A percentile compares a stretch with the other conserved stretches of the same genome.
Conservation (phyloP, 2,888 invertebrate species). For the Nomada ferruginata region DNA sequence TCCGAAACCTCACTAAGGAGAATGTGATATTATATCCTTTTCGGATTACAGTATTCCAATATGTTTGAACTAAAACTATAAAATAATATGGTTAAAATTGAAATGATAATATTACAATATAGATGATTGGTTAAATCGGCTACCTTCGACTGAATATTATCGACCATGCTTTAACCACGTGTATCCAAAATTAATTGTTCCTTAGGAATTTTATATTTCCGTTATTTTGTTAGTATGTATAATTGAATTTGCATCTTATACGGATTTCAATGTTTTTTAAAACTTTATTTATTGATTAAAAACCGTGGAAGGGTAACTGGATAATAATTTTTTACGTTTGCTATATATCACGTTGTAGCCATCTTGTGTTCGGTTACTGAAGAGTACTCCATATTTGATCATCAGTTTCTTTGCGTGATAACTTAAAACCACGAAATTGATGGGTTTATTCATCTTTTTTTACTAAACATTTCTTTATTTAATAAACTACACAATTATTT, state of each 20-base stretch:
- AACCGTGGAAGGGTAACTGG: neutral
- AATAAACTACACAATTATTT: neutral
- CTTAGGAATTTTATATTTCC: neutral
- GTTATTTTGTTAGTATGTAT: neutral
- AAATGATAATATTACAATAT: neutral
- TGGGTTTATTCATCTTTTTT: neutral
- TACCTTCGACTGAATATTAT: neutral
- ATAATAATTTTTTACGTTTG: neutral
- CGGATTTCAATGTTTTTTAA: neutral
- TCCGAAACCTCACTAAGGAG: neutral
- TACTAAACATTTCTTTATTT: neutral
- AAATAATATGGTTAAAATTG: neutral
- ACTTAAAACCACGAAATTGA: neutral
- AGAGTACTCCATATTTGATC: conserved; percentile 59
- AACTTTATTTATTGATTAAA: neutral
- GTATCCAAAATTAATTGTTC: conserved; percentile 3
- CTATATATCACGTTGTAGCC: conserved; percentile 45
- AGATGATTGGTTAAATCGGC: neutral
- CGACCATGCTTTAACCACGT: conserved; percentile 27
- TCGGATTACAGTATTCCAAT: neutral
- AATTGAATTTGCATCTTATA: neutral
- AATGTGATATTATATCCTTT: neutral
- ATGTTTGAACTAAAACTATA: neutral
- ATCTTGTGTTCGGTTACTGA: conserved; percentile 61
- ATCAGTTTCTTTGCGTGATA: conserved; percentile 13